Percentiles rank a stretch among this genome's conserved stretches.
phyloP scores from a whole-genome alignment of 2,797 vertebrate species.

The Luscinia luscinia region DNA sequence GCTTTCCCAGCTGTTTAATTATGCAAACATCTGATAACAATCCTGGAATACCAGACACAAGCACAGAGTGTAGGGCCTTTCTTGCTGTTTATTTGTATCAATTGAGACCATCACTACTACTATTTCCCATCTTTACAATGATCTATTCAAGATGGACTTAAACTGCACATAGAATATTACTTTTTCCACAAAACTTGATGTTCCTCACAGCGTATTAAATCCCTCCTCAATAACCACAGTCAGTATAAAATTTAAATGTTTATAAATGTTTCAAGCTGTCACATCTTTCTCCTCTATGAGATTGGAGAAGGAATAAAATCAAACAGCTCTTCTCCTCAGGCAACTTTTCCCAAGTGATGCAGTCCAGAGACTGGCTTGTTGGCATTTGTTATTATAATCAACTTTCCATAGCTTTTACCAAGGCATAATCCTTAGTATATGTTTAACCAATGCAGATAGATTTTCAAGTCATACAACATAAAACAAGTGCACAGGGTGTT shows the following conservation, averaged over 20 bases:
- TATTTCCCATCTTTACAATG: neutral
- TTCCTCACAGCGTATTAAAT: neutral
- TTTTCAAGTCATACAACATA: constrained; percentile 56
- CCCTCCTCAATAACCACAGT: neutral
- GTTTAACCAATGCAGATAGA: constrained; percentile 43
- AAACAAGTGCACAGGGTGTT: constrained; percentile 56
- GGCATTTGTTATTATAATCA: constrained; percentile 59
- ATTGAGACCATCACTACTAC: neutral
- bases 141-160: neutral
- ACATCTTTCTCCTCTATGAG: constrained; percentile 2
- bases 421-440: constrained; percentile 32
- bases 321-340: constrained; percentile 47
- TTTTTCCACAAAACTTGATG: neutral
- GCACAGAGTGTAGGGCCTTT: neutral
- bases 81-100: neutral
- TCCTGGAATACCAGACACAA: neutral
- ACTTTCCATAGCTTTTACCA: constrained; percentile 53
- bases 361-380: constrained; percentile 13
- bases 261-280: constrained; percentile 52
- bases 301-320: neutral
- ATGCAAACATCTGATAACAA: neutral
- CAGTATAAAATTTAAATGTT: neutral
- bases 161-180: neutral
- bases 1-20: neutral
- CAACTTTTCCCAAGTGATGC: constrained; percentile 30